These are phyloP conservation scores for Samia ricini DNA, from an alignment of 1,140 invertebrate species.

Conservation along the genomic window DNA sequence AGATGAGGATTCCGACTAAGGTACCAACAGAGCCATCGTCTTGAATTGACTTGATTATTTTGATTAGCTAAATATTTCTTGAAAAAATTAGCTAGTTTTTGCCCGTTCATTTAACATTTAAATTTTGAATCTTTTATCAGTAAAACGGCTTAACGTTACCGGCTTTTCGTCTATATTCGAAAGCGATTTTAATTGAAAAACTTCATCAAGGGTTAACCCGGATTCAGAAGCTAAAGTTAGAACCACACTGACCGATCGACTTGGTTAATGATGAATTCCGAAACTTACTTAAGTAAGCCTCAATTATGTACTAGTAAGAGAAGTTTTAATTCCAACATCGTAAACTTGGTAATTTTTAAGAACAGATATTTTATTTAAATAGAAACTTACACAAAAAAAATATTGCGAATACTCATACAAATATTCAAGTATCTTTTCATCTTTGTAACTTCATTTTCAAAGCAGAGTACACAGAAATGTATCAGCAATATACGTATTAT, in stretches of 20 bases:
- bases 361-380: too few species aligned
- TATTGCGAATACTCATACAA: too few species aligned
- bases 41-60: too few species aligned
- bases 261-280: neutral
- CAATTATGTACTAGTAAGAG: neutral
- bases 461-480: too few species aligned
- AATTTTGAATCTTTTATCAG: slow-evolving; percentile 1
- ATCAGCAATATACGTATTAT: too few species aligned
- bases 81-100: too few species aligned
- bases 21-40: too few species aligned
- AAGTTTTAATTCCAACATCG: neutral
- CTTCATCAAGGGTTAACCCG: slow-evolving; percentile 3
- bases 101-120: neutral
- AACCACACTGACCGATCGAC: slow-evolving; percentile 3
- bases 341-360: neutral
- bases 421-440: too few species aligned
- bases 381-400: too few species aligned
- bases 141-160: slow-evolving; percentile 3
- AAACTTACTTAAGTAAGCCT: slow-evolving; percentile 3
- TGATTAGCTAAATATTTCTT: too few species aligned
- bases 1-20: too few species aligned
- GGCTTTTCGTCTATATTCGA: slow-evolving; percentile 8
- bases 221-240: slow-evolving; percentile 1
- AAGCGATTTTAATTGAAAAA: slow-evolving; percentile 13
- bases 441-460: too few species aligned